Evolutionary conservation across 2,113 vertebrate genomes (phyloP), one percentile per base, ranked within the genome.

Genomic region (Hippocampus abdominalis): DNA sequence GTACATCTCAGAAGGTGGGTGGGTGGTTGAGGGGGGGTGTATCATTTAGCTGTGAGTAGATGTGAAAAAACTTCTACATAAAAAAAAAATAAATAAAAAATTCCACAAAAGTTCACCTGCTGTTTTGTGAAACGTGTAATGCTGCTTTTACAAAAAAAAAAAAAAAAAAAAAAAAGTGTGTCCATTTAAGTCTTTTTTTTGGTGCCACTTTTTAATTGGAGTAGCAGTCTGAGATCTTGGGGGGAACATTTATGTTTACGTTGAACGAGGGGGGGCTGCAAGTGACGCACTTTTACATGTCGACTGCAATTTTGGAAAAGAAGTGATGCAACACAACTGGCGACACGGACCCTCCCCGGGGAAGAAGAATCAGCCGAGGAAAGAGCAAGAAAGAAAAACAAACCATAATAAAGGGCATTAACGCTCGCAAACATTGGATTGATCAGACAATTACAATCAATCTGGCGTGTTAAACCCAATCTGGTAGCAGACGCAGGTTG

Each of bases 381-480:
- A 93, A 93, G 89, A 92, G 89, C 85, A 90, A 77, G 90, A 88
- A 93, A 92, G 90, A 86, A 94, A 95, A 97, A 96, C 94, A 98
- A 93, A 93, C 92, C 94, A 89, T 97, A 96, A 95, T 89, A 90
- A 92, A 95, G 94, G 89, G 90, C 94, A 96, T 96, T 94, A 96
- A 96, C 94, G 86, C 92, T 91, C 93, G 93, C 92, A 97, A 96
- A 98, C 94, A 96, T 93, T 94, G 94, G 92, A 96, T 94, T 95
- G 94, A 95, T 96, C 94, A 93, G 92, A 94, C 93, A 91, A 97
- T 98, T 96, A 98, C 89, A 93, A 94, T 86, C 95, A 95, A 97
- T 96, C 97, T 98, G 96, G 95, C 93, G 94, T 95, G 95, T 99
- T 97, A 98, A 97, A 95, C 86, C 89, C 96, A 97, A 98, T 94